These are phyloP conservation scores for Epirrhoe tristata DNA, from an alignment of 2,888 invertebrate species.

Conservation along the genomic window DNA sequence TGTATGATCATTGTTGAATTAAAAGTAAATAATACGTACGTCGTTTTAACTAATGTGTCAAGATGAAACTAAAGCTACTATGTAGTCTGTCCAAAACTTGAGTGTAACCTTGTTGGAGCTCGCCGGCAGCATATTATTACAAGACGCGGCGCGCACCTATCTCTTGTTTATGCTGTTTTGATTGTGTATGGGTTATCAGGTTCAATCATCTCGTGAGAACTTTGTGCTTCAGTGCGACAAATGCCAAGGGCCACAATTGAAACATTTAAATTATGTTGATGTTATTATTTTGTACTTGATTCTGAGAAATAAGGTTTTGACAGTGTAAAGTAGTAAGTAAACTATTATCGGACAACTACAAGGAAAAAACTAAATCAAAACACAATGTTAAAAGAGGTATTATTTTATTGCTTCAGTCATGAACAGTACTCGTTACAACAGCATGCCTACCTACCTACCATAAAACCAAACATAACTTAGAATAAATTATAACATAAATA, in stretches of 20 bases:
- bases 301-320: too few species aligned
- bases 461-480: slow-evolving; percentile 20
- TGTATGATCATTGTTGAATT: slow-evolving; percentile 13
- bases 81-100: slow-evolving; percentile 9
- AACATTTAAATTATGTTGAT: not conserved
- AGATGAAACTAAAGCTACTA: slow-evolving; percentile 13
- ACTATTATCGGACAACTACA: too few species aligned
- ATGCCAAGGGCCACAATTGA: not conserved
- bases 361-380: not conserved
- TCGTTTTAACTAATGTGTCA: not conserved
- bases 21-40: slow-evolving; percentile 22
- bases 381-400: slow-evolving; percentile 6
- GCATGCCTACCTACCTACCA: not conserved
- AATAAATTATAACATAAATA: slow-evolving; percentile 31
- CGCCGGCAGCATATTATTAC: not conserved
- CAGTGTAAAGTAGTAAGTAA: too few species aligned
- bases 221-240: slow-evolving; percentile 6
- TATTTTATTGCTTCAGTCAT: slow-evolving; percentile 29
- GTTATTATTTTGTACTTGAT: too few species aligned
- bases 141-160: slow-evolving; percentile 1
- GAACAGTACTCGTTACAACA: slow-evolving; percentile 6
- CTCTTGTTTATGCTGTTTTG: slow-evolving; percentile 15
- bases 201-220: not conserved
- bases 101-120: not conserved
- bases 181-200: slow-evolving; percentile 16